phyloP scores from a whole-genome alignment of 2,888 invertebrate species.

The Hylaea fasciaria region DNA sequence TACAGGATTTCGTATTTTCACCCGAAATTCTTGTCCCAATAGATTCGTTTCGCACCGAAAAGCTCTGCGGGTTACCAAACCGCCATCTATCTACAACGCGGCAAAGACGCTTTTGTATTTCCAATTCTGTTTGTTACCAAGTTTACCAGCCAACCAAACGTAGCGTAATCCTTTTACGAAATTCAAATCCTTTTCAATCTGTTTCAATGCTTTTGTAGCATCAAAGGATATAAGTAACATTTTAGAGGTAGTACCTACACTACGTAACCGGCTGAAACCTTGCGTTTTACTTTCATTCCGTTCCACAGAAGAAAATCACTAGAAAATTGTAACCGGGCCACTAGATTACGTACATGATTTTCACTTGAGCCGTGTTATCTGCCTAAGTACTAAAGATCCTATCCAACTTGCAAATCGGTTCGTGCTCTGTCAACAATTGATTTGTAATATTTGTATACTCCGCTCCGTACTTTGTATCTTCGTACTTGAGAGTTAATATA shows the following conservation, averaged over 20 bases:
- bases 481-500: not conserved
- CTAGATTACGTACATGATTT: not conserved
- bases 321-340: too few relatives aligned
- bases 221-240: not conserved
- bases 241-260: not conserved
- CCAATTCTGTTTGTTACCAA: slow-evolving; percentile 14
- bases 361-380: not conserved
- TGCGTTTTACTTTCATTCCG: not conserved
- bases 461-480: too few relatives aligned
- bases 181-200: not conserved
- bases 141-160: slow-evolving; percentile 2
- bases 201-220: not conserved
- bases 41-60: slow-evolving; percentile 33
- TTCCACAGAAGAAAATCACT: too few relatives aligned
- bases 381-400: not conserved
- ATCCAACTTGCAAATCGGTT: not conserved
- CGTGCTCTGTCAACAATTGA: not conserved
- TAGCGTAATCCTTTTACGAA: not conserved
- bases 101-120: not conserved
- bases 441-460: slow-evolving; percentile 2
- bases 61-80: slow-evolving; percentile 6
- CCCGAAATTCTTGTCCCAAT: slow-evolving; percentile 34
- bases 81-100: not conserved
- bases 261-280: too few relatives aligned
- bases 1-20: slow-evolving; percentile 39